Evolutionary conservation across 2,888 invertebrate genomes (phyloP).

Genomic region (Dynastes maya): DNA sequence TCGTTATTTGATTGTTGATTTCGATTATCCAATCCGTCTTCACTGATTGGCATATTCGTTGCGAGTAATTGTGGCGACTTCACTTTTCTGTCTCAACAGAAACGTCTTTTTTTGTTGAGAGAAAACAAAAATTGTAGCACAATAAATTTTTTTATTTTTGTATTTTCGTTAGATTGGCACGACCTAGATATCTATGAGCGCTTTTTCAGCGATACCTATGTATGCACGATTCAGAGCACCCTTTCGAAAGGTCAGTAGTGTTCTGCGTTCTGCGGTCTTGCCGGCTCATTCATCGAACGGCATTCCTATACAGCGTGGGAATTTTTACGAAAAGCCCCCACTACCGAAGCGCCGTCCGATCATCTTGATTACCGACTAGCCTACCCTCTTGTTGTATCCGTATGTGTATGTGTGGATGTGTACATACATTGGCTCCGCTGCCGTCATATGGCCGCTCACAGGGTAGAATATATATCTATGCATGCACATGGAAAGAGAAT

Average conservation of each 20-base stretch:
- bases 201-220: not conserved
- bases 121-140: no score
- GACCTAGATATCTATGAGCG: not conserved
- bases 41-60: slow-evolving; percentile 76
- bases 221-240: slow-evolving; percentile 47
- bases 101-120: no score
- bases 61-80: no score
- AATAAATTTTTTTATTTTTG: no score
- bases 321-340: slow-evolving; percentile 58
- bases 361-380: slow-evolving; percentile 42
- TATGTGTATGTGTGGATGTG: not conserved
- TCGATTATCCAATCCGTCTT: slow-evolving; percentile 73
- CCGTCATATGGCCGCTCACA: no score
- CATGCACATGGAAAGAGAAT: slow-evolving; percentile 47
- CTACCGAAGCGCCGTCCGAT: slow-evolving; percentile 41
- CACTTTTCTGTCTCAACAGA: no score
- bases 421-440: slow-evolving; percentile 6
- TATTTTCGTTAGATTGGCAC: not conserved
- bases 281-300: slow-evolving; percentile 53
- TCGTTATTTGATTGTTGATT: slow-evolving; percentile 69
- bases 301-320: slow-evolving; percentile 63
- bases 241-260: slow-evolving; percentile 56
- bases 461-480: slow-evolving; percentile 51
- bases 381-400: slow-evolving; percentile 31
- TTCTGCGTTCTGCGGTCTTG: slow-evolving; percentile 49